These are phyloP conservation scores for Ctenosaura bakeri DNA, from an alignment of 2,797 vertebrate species.

Conservation along the genomic window DNA sequence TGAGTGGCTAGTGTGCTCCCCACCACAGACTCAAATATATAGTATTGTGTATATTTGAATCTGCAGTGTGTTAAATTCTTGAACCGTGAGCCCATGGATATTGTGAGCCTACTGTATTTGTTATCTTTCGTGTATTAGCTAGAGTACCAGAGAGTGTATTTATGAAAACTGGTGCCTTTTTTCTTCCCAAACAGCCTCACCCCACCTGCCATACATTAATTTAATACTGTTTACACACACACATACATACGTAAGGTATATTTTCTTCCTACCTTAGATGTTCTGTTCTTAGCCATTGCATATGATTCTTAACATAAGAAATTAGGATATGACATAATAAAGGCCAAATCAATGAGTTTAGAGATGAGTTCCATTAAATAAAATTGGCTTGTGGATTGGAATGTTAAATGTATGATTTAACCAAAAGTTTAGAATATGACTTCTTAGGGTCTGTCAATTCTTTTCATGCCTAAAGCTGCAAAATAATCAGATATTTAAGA, in stretches of 20 bases:
- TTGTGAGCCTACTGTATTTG: background rate
- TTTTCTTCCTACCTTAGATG: background rate
- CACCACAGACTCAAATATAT: too few relatives aligned
- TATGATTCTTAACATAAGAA: conserved; percentile 2
- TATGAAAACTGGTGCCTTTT: background rate
- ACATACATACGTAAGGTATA: too few relatives aligned
- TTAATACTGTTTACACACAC: background rate
- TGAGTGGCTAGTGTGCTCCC: too few relatives aligned
- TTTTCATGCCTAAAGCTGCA: conserved; percentile 69
- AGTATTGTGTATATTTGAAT: too few relatives aligned
- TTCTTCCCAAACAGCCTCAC: background rate
- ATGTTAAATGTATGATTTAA: conserved; percentile 60
- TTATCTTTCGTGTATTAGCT: background rate
- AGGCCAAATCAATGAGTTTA: conserved; percentile 41
- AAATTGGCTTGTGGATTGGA: background rate
- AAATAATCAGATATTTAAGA: conserved; percentile 74
- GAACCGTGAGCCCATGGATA: too few relatives aligned
- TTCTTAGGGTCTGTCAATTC: conserved; percentile 64
- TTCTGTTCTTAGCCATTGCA: background rate
- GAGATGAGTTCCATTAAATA: conserved; percentile 61
- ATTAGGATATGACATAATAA: conserved; percentile 1
- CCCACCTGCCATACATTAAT: background rate
- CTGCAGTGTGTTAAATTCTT: too few relatives aligned
- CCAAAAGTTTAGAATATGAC: conserved; percentile 61
- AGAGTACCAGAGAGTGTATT: background rate